phyloP scores from a whole-genome alignment of 1,140 invertebrate genomes.

The Drosophila teissieri region DNA sequence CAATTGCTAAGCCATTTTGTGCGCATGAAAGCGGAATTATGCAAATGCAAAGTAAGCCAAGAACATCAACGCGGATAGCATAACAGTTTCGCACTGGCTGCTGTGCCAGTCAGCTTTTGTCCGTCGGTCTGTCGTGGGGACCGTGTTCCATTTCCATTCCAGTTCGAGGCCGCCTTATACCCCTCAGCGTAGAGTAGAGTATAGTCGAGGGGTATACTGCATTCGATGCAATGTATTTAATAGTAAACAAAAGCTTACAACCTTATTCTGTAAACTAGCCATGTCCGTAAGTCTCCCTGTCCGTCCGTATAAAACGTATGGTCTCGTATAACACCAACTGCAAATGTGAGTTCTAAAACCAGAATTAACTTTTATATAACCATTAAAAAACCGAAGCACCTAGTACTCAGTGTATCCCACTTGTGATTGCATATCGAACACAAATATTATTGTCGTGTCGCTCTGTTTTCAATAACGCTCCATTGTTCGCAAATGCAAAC shows the following conservation, averaged over 20 bases:
- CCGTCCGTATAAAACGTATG: too few relatives aligned
- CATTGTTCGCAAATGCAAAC: constrained; percentile 59
- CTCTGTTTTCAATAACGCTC: constrained; percentile 23
- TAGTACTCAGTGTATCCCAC: background rate
- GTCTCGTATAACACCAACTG: too few relatives aligned
- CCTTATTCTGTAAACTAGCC: too few relatives aligned
- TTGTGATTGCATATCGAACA: constrained; percentile 33
- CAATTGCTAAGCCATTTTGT: constrained; percentile 66
- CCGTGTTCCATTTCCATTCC: background rate
- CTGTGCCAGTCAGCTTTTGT: constrained; percentile 1
- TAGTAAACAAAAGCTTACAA: too few relatives aligned
- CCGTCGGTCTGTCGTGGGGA: background rate
- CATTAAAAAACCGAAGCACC: background rate
- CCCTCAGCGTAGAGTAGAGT: too few relatives aligned
- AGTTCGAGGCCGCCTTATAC: too few relatives aligned
- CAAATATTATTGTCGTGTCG: constrained; percentile 38
- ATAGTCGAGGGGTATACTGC: too few relatives aligned
- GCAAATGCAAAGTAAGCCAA: constrained; percentile 51
- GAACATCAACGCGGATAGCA: constrained; percentile 6
- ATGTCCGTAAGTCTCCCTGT: too few relatives aligned
- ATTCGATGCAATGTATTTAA: too few relatives aligned
- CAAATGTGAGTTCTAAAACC: too few relatives aligned
- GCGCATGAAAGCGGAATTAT: constrained; percentile 65
- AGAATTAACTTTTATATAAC: too few relatives aligned
- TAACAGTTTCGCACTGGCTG: constrained; percentile 8